phyloP scores from a whole-genome alignment of 2,888 invertebrate species.

The Helleia helle region DNA sequence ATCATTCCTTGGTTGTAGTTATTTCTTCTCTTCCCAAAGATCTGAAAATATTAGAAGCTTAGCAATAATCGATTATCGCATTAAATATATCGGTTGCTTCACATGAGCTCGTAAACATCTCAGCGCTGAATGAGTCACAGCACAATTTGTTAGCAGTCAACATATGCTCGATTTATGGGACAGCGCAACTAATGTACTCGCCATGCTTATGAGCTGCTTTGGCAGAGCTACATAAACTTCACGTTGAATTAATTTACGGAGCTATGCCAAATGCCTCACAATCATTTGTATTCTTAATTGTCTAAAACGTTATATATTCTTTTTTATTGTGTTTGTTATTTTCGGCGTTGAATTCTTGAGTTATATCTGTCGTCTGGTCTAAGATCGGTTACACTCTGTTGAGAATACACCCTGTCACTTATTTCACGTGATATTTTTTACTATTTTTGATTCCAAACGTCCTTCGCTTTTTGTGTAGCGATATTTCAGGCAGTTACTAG shows the following conservation, averaged over 20 bases:
- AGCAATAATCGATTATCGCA: background rate
- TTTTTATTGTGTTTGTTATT: background rate
- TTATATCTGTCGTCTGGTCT: too few species aligned
- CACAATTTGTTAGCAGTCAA: conserved; percentile 30
- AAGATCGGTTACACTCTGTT: too few species aligned
- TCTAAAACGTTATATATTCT: background rate
- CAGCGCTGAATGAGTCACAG: conserved; percentile 23
- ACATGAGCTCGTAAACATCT: conserved; percentile 17
- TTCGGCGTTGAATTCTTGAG: background rate
- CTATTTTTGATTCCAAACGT: too few species aligned
- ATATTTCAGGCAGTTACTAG: too few species aligned
- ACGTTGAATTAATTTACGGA: conserved; percentile 9
- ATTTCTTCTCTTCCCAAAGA: too few species aligned
- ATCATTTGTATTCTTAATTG: conserved; percentile 7
- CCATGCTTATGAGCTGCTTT: conserved; percentile 20
- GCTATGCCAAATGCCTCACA: conserved; percentile 6
- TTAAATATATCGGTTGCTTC: conserved; percentile 4
- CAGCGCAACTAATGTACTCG: conserved; percentile 31
- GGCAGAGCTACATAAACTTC: conserved; percentile 8
- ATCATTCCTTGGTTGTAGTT: too few species aligned
- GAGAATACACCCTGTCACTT: too few species aligned
- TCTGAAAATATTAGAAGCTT: too few species aligned
- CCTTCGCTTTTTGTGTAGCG: too few species aligned
- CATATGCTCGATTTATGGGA: conserved; percentile 28
- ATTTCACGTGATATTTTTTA: too few species aligned